Percentiles rank a stretch among this genome's conserved stretches.
Conservation (phyloP, 1,140 invertebrate genomes). For the Lerema accius region DNA sequence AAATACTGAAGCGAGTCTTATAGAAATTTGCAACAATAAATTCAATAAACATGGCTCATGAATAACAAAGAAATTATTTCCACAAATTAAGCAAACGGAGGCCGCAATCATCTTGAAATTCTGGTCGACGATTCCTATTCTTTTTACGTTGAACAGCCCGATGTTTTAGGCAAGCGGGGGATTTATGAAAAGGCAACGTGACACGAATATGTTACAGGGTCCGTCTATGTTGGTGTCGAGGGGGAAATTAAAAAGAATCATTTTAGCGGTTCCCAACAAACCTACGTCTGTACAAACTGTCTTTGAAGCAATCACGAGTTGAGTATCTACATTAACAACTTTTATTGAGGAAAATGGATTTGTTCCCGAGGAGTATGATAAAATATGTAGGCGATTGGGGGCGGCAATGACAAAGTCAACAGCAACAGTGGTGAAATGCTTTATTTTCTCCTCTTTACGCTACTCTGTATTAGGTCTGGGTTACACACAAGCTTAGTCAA, state of each 20-base stretch:
- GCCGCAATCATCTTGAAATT: conserved; percentile 26
- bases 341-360: too few species aligned
- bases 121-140: conserved; percentile 38
- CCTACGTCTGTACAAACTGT: background rate
- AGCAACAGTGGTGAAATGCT: too few species aligned
- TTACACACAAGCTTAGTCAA: too few species aligned
- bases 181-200: conserved; percentile 66
- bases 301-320: too few species aligned
- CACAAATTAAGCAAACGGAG: conserved; percentile 23
- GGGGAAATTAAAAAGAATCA: conserved; percentile 59
- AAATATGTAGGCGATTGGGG: too few species aligned
- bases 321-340: too few species aligned
- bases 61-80: conserved; percentile 15
- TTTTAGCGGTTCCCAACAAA: conserved; percentile 35
- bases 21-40: conserved; percentile 1
- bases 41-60: background rate
- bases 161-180: conserved; percentile 55
- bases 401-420: too few species aligned
- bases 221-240: conserved; percentile 28
- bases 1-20: background rate
- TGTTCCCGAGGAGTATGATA: too few species aligned
- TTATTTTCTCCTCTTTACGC: too few species aligned
- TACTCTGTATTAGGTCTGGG: too few species aligned
- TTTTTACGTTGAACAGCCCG: conserved; percentile 52
- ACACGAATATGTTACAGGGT: conserved; percentile 50